Conservation (phyloP, 1,140 invertebrate genomes). For the Plectrocnemia conspersa region DNA sequence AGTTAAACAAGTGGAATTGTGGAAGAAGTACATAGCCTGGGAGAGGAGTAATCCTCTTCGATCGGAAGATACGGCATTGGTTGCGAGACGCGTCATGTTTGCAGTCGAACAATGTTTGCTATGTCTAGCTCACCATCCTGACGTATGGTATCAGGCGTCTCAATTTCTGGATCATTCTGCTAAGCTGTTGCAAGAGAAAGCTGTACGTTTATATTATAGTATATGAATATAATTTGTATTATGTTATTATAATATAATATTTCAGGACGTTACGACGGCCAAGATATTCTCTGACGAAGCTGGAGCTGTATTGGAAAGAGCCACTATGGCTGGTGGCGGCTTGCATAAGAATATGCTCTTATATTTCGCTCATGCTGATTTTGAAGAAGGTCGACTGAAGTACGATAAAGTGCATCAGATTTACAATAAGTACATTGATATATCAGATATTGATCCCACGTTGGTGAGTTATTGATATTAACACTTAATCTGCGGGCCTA, state of each 20-base stretch:
- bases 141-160: constrained; percentile 98
- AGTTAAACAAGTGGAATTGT: constrained; percentile 94
- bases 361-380: constrained; percentile 98
- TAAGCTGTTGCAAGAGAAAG: constrained; percentile 89
- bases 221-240: neutral
- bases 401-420: constrained; percentile 97
- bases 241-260: constrained; percentile 2
- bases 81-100: constrained; percentile 95
- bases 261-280: constrained; percentile 81
- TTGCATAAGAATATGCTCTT: constrained; percentile 89
- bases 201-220: constrained; percentile 55
- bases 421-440: constrained; percentile 87
- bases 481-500: too few relatives aligned
- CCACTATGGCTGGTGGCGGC: constrained; percentile 80
- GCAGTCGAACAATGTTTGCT: constrained; percentile 97
- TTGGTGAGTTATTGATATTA: constrained; percentile 61
- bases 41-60: constrained; percentile 94
- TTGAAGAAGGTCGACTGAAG: constrained; percentile 94
- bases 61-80: constrained; percentile 89
- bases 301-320: constrained; percentile 89
- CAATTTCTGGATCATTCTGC: constrained; percentile 92
- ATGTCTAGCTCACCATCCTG: constrained; percentile 94
- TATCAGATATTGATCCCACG: constrained; percentile 89
- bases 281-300: constrained; percentile 92
- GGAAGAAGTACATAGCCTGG: constrained; percentile 98